A percentile compares a stretch with the other conserved stretches of the same genome.
These are phyloP conservation scores for Conus ventricosus DNA, from an alignment of 1,140 invertebrate genomes.

Conservation along the genomic window DNA sequence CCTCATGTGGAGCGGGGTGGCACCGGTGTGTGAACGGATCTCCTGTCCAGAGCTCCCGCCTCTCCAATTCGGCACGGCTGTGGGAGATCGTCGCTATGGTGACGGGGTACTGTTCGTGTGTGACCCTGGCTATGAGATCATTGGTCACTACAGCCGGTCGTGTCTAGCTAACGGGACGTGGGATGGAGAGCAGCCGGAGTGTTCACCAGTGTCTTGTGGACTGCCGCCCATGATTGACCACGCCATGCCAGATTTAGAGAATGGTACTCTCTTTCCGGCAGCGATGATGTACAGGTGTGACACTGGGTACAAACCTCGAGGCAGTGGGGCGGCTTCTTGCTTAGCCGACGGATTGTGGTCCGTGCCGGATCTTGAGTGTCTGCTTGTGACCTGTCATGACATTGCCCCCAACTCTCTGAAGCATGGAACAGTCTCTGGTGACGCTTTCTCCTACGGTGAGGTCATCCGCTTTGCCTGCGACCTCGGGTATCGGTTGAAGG, in stretches of 20 bases:
- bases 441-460: constrained; percentile 52
- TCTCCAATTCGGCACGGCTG: constrained; percentile 78
- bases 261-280: constrained; percentile 34
- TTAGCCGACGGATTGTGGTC: constrained; percentile 55
- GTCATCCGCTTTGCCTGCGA: constrained; percentile 59
- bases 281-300: constrained; percentile 78
- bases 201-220: constrained; percentile 55
- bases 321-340: constrained; percentile 49
- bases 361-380: constrained; percentile 55
- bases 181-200: constrained; percentile 54
- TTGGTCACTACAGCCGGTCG: constrained; percentile 56
- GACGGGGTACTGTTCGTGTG: constrained; percentile 76
- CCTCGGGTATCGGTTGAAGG: constrained; percentile 50
- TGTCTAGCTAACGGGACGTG: constrained; percentile 59
- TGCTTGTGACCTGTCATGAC: constrained; percentile 44
- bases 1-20: constrained; percentile 69
- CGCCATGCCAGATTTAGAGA: constrained; percentile 42
- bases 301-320: constrained; percentile 82
- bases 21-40: constrained; percentile 64
- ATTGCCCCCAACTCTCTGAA: constrained; percentile 37
- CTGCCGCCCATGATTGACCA: constrained; percentile 49
- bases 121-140: constrained; percentile 72
- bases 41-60: constrained; percentile 53
- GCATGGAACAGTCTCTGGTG: constrained; percentile 51
- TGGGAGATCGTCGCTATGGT: constrained; percentile 77